Evolutionary conservation across 2,888 invertebrate species (phyloP).

Genomic region (Alloplasta piceator): DNA sequence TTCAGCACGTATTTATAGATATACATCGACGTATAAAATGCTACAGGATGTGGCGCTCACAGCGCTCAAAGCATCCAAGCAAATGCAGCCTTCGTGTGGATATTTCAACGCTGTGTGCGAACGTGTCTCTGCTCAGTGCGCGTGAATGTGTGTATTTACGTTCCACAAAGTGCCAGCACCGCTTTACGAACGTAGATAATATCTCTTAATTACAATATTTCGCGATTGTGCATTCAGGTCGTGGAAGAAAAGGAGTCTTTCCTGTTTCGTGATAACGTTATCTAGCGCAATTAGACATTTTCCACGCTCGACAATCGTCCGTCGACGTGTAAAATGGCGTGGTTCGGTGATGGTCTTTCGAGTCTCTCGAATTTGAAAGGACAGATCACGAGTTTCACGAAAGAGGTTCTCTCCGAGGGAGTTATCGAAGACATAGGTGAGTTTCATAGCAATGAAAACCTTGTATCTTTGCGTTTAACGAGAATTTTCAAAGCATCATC

Average conservation of each 20-base stretch:
- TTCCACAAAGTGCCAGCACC: conserved; percentile 57
- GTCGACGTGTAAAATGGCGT: conserved; percentile 82
- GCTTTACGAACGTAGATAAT: neutral
- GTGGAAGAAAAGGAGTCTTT: neutral
- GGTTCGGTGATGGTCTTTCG: conserved; percentile 81
- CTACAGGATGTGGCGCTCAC: no score
- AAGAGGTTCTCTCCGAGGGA: conserved; percentile 93
- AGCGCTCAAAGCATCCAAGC: no score
- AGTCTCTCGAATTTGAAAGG: conserved; percentile 89
- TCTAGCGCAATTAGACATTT: conserved; percentile 4
- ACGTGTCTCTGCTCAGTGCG: conserved; percentile 28
- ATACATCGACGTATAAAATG: no score
- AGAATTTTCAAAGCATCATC: neutral
- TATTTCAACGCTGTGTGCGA: conserved; percentile 59
- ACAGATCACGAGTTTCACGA: conserved; percentile 94
- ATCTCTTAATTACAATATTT: conserved; percentile 65
- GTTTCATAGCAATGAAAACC: conserved; percentile 56
- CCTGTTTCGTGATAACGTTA: conserved; percentile 9
- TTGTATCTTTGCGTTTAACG: no score
- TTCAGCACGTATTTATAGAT: no score
- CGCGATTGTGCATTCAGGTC: conserved; percentile 28
- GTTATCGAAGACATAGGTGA: conserved; percentile 86
- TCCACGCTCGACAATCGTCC: conserved; percentile 60
- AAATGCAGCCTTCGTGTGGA: no score
- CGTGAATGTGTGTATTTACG: no score